phyloP scores from a whole-genome alignment of 2,113 vertebrate genomes.

The Ovis canadensis region DNA sequence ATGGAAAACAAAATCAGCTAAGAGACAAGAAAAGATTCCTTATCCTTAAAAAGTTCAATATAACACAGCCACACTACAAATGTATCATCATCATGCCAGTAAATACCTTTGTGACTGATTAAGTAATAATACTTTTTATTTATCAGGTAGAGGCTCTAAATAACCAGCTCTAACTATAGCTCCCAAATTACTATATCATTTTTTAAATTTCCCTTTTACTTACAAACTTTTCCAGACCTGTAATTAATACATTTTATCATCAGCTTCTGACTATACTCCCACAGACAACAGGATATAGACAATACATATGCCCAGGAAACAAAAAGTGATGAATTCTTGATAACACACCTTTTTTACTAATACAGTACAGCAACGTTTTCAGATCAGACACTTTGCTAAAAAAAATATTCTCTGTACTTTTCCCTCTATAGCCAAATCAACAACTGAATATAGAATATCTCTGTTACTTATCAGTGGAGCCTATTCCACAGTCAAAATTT shows the following conservation, averaged over 20 bases:
- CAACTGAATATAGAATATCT: background rate
- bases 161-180: background rate
- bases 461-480: background rate
- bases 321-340: background rate
- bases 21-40: background rate
- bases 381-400: background rate
- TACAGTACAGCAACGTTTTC: background rate
- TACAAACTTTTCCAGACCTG: background rate
- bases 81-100: background rate
- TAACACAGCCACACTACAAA: background rate
- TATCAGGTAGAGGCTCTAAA: background rate
- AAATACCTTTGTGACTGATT: background rate
- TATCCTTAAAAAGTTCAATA: slow-evolving; percentile 12
- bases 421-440: slow-evolving; percentile 15
- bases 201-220: slow-evolving; percentile 10
- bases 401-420: background rate
- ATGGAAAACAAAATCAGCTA: background rate
- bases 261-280: background rate
- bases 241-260: background rate
- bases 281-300: background rate
- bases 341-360: background rate
- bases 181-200: background rate
- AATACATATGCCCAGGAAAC: background rate
- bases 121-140: slow-evolving; percentile 4
- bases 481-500: background rate